Evolutionary conservation across 2,888 invertebrate species (phyloP), one percentile per base, ranked within the genome.

Genomic region (Miltochrista miniata): DNA sequence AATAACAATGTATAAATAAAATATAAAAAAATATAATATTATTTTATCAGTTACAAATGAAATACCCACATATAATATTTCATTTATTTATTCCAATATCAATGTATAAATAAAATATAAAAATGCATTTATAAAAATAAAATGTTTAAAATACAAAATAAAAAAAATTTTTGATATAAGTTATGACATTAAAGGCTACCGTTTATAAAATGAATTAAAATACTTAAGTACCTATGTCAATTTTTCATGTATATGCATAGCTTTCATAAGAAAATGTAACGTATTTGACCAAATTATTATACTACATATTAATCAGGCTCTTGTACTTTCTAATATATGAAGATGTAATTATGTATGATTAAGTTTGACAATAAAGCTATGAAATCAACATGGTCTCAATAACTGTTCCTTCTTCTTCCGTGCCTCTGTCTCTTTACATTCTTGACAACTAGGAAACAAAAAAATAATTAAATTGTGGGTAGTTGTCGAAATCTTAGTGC

Each of bases 311-410:
- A 24, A 24, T 24, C 18, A 24, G 18, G 18, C 18, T 24, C 5
- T 4, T 64, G 38, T 38, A 14, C 39, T 47, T 56, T 36, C 43
- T 56, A 56, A 46, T 55, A 10, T 55, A 10, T 48, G 45, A 43
- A 24, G 18, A 24, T 24, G 18, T 24, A 24, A 24, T 51, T 43
- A 45, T 60, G 33, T 29, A 12, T 39, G 30, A 31, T 65, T 70
- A 68, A 55, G 59, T 66, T 67, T 64, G 62, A 61, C 56, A 72
- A 75, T 75, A 76, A 74, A 79, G 58, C 59, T 68, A 59, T 56
- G 48, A 56, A 51, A 46, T 62, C 55, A 59, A 44, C 35, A 11
- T 5, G 3, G 40, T 24, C 13, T 40, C 11, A 13, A 18, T 40
- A 29, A 14, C 1, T 47, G 9, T 13, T 14, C 7, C 13, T 11